These are phyloP conservation scores for Schizopygopsis malacanthus DNA, from an alignment of 2,797 vertebrate genomes.

Conservation along the genomic window DNA sequence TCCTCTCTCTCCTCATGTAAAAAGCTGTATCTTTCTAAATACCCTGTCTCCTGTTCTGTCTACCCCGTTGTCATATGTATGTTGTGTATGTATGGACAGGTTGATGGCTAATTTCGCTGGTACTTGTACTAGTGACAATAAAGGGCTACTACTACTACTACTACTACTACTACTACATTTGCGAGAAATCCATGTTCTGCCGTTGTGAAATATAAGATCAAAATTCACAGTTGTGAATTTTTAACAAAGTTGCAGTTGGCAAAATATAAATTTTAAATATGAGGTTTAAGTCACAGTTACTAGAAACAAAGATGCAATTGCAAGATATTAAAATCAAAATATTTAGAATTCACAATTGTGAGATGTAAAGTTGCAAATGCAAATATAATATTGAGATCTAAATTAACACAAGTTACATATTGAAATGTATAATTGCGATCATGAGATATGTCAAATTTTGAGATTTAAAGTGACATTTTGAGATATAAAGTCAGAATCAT, in stretches of 20 bases:
- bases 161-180: no score
- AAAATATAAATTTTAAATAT: not conserved
- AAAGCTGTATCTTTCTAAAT: no score
- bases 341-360: not conserved
- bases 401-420: not conserved
- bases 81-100: no score
- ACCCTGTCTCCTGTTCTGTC: no score
- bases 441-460: not conserved
- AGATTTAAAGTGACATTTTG: not conserved
- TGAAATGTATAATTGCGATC: not conserved
- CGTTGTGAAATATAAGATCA: not conserved
- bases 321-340: not conserved
- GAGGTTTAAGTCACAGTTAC: no score
- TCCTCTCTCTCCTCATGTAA: no score
- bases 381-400: not conserved
- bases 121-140: no score
- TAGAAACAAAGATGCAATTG: no score
- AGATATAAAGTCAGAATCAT: not conserved
- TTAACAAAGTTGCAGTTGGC: not conserved
- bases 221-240: not conserved
- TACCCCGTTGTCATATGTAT: no score
- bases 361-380: not conserved
- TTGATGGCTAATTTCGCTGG: no score
- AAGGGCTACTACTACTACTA: no score
- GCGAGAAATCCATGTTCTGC: not conserved